Evolutionary conservation across 1,140 invertebrate species (phyloP), one percentile per base, ranked within the genome.

Genomic region (Tetramorium parvispinum): DNA sequence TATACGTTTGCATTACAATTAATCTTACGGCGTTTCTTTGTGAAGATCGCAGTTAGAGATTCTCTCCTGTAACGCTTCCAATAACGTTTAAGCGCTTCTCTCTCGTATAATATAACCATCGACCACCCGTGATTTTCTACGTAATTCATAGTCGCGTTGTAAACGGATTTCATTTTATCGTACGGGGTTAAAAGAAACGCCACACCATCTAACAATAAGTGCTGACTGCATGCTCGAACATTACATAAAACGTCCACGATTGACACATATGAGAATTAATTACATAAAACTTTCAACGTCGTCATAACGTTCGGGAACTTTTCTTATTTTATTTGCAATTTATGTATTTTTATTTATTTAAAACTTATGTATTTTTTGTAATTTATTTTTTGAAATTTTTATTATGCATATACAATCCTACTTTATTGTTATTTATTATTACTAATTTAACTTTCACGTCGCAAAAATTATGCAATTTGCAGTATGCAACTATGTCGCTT

Each of bases 101-200:
- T 57, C 51, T 71, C 51, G 16, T 24, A 24, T 57, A 82, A 71
- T 71, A 24, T n/a, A n/a, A 55, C 13, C 18, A 37, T 27, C 10
- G 37, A 55, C 37, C 51, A 46, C 11, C 18, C 37, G 65, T 66
- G 49, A 82, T 82, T 71, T 82, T 82, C 21, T n/a, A 18, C 53
- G 40, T 59, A 49, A 83, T 83, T 83, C 57, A 46, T 49, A 8
- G 2, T 18, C 40, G 40, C 68, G 13, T 24, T 32, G 27, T 24
- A 16, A 43, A 46, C 24, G 53, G 32, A 79, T 81, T 85, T 85
- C 21, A 81, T 68, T 68, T 51, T 46, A 88, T 87, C 43, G 24
- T 18, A n/a, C 27, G 53, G 63, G 61, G 68, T 10, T 1, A 3
- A 76, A 85, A 91, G 68, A 46, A 57, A 13, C 18, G 16, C 2